These are phyloP conservation scores for Agapostemon virescens DNA, from an alignment of 2,888 invertebrate genomes.

Conservation along the genomic window DNA sequence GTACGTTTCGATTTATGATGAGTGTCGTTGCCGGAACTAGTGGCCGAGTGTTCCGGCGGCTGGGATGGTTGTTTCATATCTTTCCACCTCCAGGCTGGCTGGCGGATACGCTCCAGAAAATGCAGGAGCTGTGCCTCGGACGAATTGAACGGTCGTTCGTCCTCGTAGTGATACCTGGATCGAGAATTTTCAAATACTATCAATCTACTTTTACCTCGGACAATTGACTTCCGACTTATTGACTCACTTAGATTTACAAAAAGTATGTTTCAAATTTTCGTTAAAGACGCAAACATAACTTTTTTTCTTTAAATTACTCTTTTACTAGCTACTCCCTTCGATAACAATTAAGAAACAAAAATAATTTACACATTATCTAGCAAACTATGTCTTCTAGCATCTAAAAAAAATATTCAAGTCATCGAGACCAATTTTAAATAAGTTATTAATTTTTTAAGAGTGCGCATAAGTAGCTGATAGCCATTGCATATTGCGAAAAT, in stretches of 20 bases:
- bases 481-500: background rate
- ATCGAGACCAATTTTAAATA: too few species aligned
- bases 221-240: background rate
- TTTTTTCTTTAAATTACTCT: too few species aligned
- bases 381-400: too few species aligned
- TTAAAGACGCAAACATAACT: too few species aligned
- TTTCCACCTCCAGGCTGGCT: slow-evolving; percentile 92
- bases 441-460: too few species aligned
- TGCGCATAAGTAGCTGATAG: too few species aligned
- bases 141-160: slow-evolving; percentile 85
- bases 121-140: slow-evolving; percentile 90
- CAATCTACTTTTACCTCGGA: background rate
- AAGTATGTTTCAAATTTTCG: too few species aligned
- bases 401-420: too few species aligned
- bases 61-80: slow-evolving; percentile 83
- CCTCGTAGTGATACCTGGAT: slow-evolving; percentile 88
- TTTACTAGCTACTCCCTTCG: too few species aligned
- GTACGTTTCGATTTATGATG: slow-evolving; percentile 62
- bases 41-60: slow-evolving; percentile 85
- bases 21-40: slow-evolving; percentile 68
- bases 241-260: too few species aligned
- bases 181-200: background rate
- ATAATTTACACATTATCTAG: too few species aligned
- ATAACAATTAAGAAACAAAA: too few species aligned
- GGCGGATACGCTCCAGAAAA: slow-evolving; percentile 89